Conservation (phyloP, 2,113 vertebrate species). For the Semnopithecus entellus region DNA sequence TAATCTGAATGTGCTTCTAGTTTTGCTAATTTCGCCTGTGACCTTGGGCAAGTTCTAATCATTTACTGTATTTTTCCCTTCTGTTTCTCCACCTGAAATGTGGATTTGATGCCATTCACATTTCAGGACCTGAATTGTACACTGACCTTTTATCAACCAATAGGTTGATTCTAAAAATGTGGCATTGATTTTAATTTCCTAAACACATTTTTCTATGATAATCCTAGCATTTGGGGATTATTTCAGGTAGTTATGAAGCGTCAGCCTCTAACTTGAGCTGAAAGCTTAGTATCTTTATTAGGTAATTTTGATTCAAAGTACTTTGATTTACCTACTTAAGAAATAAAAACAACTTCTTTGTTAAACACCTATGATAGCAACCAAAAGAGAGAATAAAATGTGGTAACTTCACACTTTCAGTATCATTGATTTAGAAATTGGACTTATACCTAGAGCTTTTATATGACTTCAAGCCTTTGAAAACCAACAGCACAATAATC, state of each 20-base stretch:
- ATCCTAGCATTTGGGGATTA: not conserved
- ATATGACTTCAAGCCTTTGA: not conserved
- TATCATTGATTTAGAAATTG: constrained; percentile 20
- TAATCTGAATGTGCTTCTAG: not conserved
- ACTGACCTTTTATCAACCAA: not conserved
- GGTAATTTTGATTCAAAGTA: not conserved
- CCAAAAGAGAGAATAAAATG: not conserved
- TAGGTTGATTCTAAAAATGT: not conserved
- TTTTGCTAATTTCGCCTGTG: constrained; percentile 44
- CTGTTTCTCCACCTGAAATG: constrained; percentile 52
- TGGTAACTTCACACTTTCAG: not conserved
- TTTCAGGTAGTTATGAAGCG: not conserved
- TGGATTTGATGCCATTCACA: not conserved
- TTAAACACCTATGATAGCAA: constrained; percentile 1
- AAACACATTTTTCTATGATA: not conserved
- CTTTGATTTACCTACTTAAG: constrained; percentile 24
- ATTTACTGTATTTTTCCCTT: not conserved
- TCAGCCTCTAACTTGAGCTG: constrained; percentile 17
- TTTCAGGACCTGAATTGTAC: not conserved
- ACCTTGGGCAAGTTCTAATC: constrained; percentile 40
- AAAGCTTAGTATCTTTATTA: constrained; percentile 1
- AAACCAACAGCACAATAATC: not conserved
- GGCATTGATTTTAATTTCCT: constrained; percentile 31
- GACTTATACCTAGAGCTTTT: not conserved
- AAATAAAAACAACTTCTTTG: not conserved